Base-by-base conservation (phyloP, 2,113 vertebrate species). In the Plectropomus leopardus region DNA sequence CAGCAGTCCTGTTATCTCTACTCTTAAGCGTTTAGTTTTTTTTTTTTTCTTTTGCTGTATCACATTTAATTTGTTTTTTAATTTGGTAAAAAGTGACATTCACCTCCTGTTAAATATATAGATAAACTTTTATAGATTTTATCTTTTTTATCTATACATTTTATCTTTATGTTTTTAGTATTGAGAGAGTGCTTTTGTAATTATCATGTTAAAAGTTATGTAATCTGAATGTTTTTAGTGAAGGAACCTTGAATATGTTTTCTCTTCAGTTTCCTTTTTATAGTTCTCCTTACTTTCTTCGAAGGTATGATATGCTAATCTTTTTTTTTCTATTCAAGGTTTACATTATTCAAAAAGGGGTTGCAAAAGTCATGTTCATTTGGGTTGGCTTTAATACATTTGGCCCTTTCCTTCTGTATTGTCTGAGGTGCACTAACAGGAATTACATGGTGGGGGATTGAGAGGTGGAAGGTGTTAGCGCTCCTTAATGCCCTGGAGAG, bases 371-470 rank as follows among this genome's bases (percentile, higher is more conserved):
- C 47, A 34, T 65, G 59, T 54, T 77, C 34, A 82, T 77, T 72
- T 78, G 36, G 15, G 32, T 47, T 70, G 75, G 23, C 61, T 84
- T 75, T 61, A 80, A 86, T 76, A 45, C 36, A 61, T 73, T 45
- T 40, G 50, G 69, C 7, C 23, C 30, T 61, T 65, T 68, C 17
- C 63, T 54, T 58, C 28, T 2, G 63, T 76, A 79, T 73, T 84
- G 76, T 74, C 40, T 76, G 57, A 54, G 58, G 59, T 44, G 68
- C 36, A 71, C 72, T 70, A 65, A 86, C 40, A 55, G 58, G 74
- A 82, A 86, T 86, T 67, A 71, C 59, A 86, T 67, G 82, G 65
- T 74, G 59, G 60, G 75, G 84, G 80, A 83, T 72, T 81, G 76
- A 74, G 79, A 78, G 70, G 63, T 83, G 67, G 76, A 88, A 85